A percentile compares a stretch with the other conserved stretches of the same genome.
These are phyloP conservation scores for Emys orbicularis DNA, from an alignment of 2,797 vertebrate genomes.

Conservation along the genomic window DNA sequence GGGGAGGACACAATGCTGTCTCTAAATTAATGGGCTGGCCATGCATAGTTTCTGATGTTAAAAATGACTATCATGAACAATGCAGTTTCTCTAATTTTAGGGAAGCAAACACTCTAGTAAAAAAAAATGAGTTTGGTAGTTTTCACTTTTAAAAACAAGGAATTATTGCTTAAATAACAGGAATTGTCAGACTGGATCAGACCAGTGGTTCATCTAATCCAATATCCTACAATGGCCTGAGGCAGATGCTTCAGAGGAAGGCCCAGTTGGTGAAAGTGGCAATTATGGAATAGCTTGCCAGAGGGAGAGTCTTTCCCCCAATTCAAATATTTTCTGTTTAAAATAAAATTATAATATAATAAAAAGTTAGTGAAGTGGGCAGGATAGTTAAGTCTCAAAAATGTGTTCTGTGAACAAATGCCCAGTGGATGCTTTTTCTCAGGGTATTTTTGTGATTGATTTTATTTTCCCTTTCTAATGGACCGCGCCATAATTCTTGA, in stretches of 20 bases:
- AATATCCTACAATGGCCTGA: background rate
- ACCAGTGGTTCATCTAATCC: background rate
- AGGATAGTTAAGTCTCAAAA: background rate
- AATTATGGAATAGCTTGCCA: background rate
- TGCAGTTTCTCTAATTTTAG: background rate
- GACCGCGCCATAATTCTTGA: background rate
- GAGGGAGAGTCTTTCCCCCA: background rate
- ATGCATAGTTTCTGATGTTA: background rate
- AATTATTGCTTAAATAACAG: background rate
- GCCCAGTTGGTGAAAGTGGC: background rate
- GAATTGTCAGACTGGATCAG: background rate
- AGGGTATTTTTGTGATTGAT: background rate
- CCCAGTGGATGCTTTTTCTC: background rate
- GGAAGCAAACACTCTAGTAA: background rate
- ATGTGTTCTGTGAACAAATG: fast-evolving
- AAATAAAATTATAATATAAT: background rate
- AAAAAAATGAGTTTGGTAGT: background rate
- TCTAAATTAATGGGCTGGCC: background rate
- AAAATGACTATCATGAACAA: background rate
- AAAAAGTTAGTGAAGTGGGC: background rate
- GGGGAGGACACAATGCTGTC: background rate
- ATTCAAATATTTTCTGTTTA: background rate
- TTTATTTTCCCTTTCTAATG: background rate
- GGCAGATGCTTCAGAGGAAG: background rate
- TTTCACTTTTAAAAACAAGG: background rate